Evolutionary conservation across 2,888 invertebrate genomes (phyloP).

Genomic region (Melanophora roralis): DNA sequence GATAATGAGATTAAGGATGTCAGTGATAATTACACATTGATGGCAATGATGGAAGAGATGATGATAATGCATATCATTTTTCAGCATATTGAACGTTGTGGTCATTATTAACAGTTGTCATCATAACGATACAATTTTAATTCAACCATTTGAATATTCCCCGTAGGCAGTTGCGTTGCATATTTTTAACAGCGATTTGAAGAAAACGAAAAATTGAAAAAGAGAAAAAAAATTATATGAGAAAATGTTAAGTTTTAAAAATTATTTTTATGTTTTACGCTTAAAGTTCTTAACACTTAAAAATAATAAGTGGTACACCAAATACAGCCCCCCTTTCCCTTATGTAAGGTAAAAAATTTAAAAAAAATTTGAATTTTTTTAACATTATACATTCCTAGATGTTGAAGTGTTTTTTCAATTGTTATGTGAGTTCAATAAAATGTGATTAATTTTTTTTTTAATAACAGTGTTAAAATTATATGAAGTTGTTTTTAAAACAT

Average conservation of each 20-base stretch:
- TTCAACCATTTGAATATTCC: slow-evolving; percentile 25
- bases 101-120: slow-evolving; percentile 61
- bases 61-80: slow-evolving; percentile 31
- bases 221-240: not conserved
- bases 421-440: too few species aligned
- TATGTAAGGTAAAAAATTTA: too few species aligned
- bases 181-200: not conserved
- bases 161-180: slow-evolving; percentile 17
- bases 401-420: too few species aligned
- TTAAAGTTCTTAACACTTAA: not conserved
- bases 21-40: not conserved
- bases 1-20: slow-evolving; percentile 17
- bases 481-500: too few species aligned
- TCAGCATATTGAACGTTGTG: slow-evolving; percentile 49
- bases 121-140: slow-evolving; percentile 43
- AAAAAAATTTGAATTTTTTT: too few species aligned
- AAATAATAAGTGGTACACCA: not conserved
- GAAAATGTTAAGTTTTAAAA: not conserved
- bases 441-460: too few species aligned
- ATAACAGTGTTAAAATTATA: too few species aligned
- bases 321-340: not conserved
- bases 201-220: not conserved
- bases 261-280: not conserved
- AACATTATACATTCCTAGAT: too few species aligned
- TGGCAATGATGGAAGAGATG: slow-evolving; percentile 22